Base-by-base conservation (phyloP, 2,888 invertebrate genomes). In the Erynnis tages region DNA sequence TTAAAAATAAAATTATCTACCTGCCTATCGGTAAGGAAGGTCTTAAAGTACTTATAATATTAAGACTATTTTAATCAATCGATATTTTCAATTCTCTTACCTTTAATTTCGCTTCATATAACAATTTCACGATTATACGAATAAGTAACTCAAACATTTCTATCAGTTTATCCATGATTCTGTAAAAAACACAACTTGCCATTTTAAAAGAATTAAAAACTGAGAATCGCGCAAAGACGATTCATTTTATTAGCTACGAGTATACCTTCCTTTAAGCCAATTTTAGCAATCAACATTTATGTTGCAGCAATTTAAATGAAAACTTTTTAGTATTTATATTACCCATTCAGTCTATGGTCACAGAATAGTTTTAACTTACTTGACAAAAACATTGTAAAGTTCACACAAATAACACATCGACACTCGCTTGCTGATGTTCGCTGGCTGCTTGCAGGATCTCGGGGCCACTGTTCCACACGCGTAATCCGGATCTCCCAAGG, bases 81-180 rank as follows among this genome's bases (percentile, higher is more conserved):
- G 32, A 30, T 19, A 25, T 7, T 7, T 4, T 21, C 5, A 4
- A 4, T 21, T 2, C n/a, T 8, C 41, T 23, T 60, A 79, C 80
- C 69, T 65, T 65, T 23, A 80, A 32, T 65, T 82, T 82, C 0
- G 45, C 44, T 54, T 74, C 63, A 41, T 78, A 68, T 0, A 81
- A 55, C 0, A 50, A 11, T 10, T 73, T 56, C 4, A 55, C 0
- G 0, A 61, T 0, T 0, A 48, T 3, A 44, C 46, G 54, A 0
- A 55, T 1, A 0, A 64, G 0, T 0, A 32, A 8, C n/a, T 71
- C 52, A 1, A 56, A 5, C 1, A 54, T 4, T 0, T 63, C 61
- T 1, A 52, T 10, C 0, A 54, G 8, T 19, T 47, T 57, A 1
- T 50, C 21, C 1, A 37, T 47, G 1, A 54, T 2, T 47, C 79